Evolutionary conservation across 2,888 invertebrate genomes (phyloP), one percentile per base, ranked within the genome.

Genomic region (Oligia fasciuncula): DNA sequence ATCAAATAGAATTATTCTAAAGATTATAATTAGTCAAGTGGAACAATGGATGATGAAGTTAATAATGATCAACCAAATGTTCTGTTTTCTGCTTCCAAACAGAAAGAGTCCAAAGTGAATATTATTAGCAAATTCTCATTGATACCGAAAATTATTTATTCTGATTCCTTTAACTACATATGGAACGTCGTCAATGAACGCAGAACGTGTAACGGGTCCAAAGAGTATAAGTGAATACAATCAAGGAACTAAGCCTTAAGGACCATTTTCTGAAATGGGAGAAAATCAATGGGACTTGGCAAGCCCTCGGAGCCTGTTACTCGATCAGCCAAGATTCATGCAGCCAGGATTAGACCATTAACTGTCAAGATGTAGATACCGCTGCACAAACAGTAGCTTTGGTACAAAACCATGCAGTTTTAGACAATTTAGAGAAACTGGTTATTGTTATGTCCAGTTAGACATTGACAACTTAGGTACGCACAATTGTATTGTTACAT

Each of bases 301-400:
- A 85, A 79, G 78, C 71, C 80, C 76, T 84, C 71, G 57, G 81
- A 72, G 79, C 66, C 76, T 76, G 80, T 79, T 84, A 80, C 84
- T 79, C 68, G 82, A 84, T 76, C 77, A 76, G 77, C 85, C 80
- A 80, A 88, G 78, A 81, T 88, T 76, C 79, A n/a, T n/a, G n/a
- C n/a, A 71, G 70, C 80, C 79, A 80, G 89, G 91, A 90, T 92
- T 91, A 91, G 86, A 89, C 85, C 82, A 90, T 89, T 89, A 89
- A 77, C 84, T 89, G 88, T 89, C 89, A 89, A 90, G 87, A 89
- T 90, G 89, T 90, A 76, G 67, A 85, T 72, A 85, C n/a, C 40
- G 35, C 70, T 63, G 57, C 70, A 62, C 60, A 80, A 84, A 84
- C 81, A 68, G 65, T 76, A 46, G 65, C 73, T 74, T 74, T 67